These are phyloP conservation scores for Ormyrus nitidulus DNA, from an alignment of 2,888 invertebrate species.

Conservation along the genomic window DNA sequence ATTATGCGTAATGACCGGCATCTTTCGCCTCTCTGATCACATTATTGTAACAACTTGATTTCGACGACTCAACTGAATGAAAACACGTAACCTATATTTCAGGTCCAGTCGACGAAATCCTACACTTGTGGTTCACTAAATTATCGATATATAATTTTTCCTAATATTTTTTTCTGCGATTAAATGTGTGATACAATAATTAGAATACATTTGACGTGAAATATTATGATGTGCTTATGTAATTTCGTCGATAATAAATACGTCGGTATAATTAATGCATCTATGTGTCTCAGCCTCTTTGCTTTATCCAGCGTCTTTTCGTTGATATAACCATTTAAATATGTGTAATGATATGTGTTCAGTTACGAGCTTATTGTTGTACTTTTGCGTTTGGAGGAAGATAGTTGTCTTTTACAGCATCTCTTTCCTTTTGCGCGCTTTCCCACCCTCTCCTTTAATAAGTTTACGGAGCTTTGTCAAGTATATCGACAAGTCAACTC, in stretches of 20 bases:
- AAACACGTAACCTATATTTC: constrained; percentile 13
- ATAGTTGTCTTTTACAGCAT: constrained; percentile 25
- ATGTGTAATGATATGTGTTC: constrained; percentile 55
- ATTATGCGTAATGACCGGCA: no score
- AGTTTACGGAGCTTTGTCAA: neutral
- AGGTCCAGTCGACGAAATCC: constrained; percentile 26
- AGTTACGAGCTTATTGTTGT: constrained; percentile 50
- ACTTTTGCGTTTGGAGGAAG: constrained; percentile 35
- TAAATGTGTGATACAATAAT: constrained; percentile 26
- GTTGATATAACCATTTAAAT: constrained; percentile 46
- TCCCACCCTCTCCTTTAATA: neutral
- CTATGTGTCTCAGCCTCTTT: neutral
- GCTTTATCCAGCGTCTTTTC: constrained; percentile 23
- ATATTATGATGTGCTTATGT: constrained; percentile 16
- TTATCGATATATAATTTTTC: neutral
- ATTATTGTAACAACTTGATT: constrained; percentile 31
- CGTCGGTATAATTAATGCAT: constrained; percentile 19
- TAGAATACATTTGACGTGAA: constrained; percentile 25
- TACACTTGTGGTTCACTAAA: neutral
- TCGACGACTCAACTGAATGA: constrained; percentile 21
- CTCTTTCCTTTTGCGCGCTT: neutral
- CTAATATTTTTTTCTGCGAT: constrained; percentile 25
- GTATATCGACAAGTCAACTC: no score
- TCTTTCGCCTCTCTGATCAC: neutral
- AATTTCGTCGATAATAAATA: constrained; percentile 26